A percentile compares a stretch with the other conserved stretches of the same genome.
phyloP scores from a whole-genome alignment of 2,113 vertebrate genomes.

The Patagioenas fasciata region DNA sequence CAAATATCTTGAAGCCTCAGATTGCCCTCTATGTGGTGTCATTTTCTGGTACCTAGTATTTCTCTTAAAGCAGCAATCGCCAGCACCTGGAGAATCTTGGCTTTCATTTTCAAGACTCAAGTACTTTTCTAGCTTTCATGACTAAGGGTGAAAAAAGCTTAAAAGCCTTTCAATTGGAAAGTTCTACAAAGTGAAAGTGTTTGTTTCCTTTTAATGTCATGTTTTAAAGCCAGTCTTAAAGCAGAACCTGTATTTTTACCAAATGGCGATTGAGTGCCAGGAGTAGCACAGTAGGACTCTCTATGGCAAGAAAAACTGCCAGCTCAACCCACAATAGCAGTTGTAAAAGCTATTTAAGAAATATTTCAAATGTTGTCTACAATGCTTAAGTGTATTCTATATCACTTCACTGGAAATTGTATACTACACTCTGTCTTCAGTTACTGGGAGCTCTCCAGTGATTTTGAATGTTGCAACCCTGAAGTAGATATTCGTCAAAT shows the following conservation, averaged over 20 bases:
- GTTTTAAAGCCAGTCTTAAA: not conserved
- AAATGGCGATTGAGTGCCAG: not conserved
- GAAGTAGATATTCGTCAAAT: not conserved
- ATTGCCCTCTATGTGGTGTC: not conserved
- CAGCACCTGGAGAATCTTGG: not conserved
- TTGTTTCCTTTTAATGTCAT: not conserved
- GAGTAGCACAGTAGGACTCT: not conserved
- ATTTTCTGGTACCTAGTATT: not conserved
- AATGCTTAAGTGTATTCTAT: not conserved
- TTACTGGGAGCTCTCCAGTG: not conserved
- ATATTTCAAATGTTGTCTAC: not conserved
- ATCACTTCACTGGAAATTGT: not conserved
- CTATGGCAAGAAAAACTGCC: not conserved
- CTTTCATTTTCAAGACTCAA: not conserved
- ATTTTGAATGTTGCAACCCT: not conserved
- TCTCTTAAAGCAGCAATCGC: not conserved
- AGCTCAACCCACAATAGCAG: not conserved
- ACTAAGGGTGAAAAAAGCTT: not conserved
- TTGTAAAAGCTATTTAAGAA: not conserved
- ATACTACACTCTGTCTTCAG: accelerated
- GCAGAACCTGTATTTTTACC: not conserved
- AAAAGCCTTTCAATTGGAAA: not conserved
- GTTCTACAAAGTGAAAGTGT: not conserved
- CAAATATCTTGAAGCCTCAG: not conserved
- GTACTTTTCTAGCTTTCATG: not conserved